Evolutionary conservation across 2,113 vertebrate genomes (phyloP).

Genomic region (Neolamprologus modestus): DNA sequence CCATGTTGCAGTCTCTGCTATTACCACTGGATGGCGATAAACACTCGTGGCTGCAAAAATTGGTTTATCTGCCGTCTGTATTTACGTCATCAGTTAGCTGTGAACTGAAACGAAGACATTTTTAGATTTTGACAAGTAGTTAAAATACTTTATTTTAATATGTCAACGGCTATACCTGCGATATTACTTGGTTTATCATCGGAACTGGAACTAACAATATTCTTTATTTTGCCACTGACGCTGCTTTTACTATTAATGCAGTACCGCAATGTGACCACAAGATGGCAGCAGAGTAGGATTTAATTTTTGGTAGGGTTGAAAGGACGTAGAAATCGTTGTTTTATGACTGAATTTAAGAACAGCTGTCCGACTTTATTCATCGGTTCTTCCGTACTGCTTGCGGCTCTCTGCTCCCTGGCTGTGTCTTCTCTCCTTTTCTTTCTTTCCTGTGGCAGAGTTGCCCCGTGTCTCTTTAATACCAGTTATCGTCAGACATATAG

Average conservation of each 20-base stretch:
- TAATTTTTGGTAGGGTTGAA: background rate
- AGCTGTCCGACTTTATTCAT: background rate
- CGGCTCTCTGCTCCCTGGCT: background rate
- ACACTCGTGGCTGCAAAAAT: background rate
- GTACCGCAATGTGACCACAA: background rate
- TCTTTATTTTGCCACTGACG: background rate
- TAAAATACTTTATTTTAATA: background rate
- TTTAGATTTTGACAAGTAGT: background rate
- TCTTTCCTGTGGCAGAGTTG: background rate
- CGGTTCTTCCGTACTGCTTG: background rate
- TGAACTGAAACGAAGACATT: background rate
- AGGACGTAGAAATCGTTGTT: accelerated
- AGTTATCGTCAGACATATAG: background rate
- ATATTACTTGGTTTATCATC: background rate
- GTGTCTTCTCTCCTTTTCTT: background rate
- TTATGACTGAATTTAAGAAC: background rate
- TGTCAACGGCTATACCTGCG: background rate
- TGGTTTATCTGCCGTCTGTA: background rate
- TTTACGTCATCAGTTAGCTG: background rate
- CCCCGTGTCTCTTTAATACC: background rate
- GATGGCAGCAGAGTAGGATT: background rate
- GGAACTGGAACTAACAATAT: background rate
- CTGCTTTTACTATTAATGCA: background rate
- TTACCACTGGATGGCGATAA: background rate
- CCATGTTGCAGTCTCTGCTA: background rate